These are phyloP conservation scores for Polylopha cassiicola DNA, from an alignment of 2,888 invertebrate genomes.

Conservation along the genomic window DNA sequence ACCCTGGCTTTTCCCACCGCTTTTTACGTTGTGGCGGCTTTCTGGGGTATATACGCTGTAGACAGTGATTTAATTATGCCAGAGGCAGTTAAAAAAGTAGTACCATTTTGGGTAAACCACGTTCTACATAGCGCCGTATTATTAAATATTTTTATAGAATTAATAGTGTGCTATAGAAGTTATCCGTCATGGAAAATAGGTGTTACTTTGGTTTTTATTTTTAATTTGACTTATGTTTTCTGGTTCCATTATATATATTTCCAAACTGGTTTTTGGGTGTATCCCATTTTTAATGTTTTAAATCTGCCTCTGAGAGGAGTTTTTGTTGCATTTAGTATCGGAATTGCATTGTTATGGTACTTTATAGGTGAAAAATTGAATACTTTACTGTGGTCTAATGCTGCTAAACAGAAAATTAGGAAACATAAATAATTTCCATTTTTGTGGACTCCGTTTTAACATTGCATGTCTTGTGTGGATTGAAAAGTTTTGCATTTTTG, in stretches of 20 bases:
- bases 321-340: constrained; percentile 2
- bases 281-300: constrained; percentile 11
- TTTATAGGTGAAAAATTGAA: constrained; percentile 14
- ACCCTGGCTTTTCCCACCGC: constrained; percentile 12
- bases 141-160: constrained; percentile 8
- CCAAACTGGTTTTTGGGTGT: constrained; percentile 14
- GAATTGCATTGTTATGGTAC: constrained; percentile 6
- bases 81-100: constrained; percentile 3
- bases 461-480: too few relatives aligned
- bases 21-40: constrained; percentile 13
- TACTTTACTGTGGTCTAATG: constrained; percentile 11
- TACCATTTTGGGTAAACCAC: constrained; percentile 16
- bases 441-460: too few relatives aligned
- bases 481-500: too few relatives aligned
- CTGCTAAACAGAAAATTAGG: constrained; percentile 9
- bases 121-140: constrained; percentile 10
- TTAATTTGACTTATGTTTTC: constrained; percentile 4
- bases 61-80: constrained; percentile 18
- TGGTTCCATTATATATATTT: constrained; percentile 14
- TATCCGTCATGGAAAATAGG: constrained; percentile 8
- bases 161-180: constrained; percentile 6
- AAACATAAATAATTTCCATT: constrained; percentile 7
- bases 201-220: constrained; percentile 1
- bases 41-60: constrained; percentile 20
- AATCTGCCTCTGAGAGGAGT: constrained; percentile 7